Conservation (phyloP, 1,140 invertebrate genomes). For the Leptestheria dahalacensis region DNA sequence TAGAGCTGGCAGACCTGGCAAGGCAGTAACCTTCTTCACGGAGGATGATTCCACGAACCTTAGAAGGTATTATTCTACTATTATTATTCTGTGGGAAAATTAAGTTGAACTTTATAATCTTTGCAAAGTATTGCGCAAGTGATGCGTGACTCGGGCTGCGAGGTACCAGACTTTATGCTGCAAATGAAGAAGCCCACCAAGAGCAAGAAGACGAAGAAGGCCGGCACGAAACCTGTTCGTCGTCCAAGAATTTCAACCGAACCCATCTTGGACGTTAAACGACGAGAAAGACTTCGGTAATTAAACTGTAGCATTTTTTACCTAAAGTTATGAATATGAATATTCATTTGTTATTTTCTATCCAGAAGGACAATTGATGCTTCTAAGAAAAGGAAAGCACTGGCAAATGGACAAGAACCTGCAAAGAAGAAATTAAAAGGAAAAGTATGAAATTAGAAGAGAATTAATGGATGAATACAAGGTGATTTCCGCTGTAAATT, state of each 20-base stretch:
- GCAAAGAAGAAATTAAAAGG: not conserved
- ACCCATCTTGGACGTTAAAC: slow-evolving; percentile 9
- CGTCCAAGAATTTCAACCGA: slow-evolving; percentile 25
- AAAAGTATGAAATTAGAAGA: not conserved
- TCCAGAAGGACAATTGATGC: not conserved
- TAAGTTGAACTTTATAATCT: slow-evolving; percentile 19
- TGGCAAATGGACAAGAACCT: not conserved
- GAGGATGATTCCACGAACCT: slow-evolving; percentile 67
- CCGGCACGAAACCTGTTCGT: slow-evolving; percentile 39
- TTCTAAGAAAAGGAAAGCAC: not conserved
- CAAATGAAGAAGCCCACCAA: slow-evolving; percentile 54
- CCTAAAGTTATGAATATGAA: too few relatives aligned
- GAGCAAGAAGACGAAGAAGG: slow-evolving; percentile 42
- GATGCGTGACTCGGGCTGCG: slow-evolving; percentile 71
- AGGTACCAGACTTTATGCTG: slow-evolving; percentile 79
- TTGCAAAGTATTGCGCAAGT: slow-evolving; percentile 63
- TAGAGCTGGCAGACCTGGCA: slow-evolving; percentile 69
- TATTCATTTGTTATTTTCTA: too few relatives aligned
- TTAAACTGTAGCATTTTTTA: too few relatives aligned
- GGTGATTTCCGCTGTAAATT: not conserved
- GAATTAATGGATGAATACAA: not conserved
- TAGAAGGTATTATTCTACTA: slow-evolving; percentile 43
- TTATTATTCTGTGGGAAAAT: not conserved
- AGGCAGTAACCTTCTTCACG: slow-evolving; percentile 90
- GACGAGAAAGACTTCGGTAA: slow-evolving; percentile 2